A percentile compares a stretch with the other conserved stretches of the same genome.
These are phyloP conservation scores for Edolisoma coerulescens DNA, from an alignment of 2,113 vertebrate genomes.

Conservation along the genomic window DNA sequence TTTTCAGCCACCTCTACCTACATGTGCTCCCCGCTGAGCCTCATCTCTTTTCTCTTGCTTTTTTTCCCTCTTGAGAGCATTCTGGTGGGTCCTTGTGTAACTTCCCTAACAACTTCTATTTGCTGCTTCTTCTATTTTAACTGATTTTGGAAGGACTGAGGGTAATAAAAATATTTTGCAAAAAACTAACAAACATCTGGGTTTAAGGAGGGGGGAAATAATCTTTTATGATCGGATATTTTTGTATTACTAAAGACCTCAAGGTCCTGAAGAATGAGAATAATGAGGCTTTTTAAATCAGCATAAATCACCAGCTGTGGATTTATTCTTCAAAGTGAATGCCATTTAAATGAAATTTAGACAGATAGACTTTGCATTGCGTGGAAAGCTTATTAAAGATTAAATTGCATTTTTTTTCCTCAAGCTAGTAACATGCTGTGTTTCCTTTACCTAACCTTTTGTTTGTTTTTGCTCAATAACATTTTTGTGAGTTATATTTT, in stretches of 20 bases:
- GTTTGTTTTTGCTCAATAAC: background rate
- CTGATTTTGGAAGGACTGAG: background rate
- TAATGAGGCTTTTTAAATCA: background rate
- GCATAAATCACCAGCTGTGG: background rate
- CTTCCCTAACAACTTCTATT: background rate
- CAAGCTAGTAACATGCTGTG: background rate
- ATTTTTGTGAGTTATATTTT: background rate
- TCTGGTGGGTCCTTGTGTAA: background rate
- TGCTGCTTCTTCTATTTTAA: background rate
- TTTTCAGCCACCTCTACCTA: background rate
- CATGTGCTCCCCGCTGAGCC: background rate
- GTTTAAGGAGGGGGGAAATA: fast-evolving
- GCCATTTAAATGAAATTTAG: background rate
- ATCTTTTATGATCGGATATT: background rate
- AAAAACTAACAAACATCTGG: background rate
- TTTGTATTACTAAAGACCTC: background rate
- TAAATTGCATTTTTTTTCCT: background rate
- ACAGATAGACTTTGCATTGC: background rate
- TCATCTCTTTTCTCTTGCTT: background rate
- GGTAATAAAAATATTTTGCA: background rate
- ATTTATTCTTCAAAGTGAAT: background rate
- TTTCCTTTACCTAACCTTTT: background rate
- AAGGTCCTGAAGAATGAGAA: background rate
- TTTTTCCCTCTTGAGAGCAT: background rate
- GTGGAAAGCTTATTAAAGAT: background rate